A percentile compares a stretch with the other conserved stretches of the same genome.
phyloP scores from a whole-genome alignment of 2,888 invertebrate genomes.

The Clepsis dumicolana region DNA sequence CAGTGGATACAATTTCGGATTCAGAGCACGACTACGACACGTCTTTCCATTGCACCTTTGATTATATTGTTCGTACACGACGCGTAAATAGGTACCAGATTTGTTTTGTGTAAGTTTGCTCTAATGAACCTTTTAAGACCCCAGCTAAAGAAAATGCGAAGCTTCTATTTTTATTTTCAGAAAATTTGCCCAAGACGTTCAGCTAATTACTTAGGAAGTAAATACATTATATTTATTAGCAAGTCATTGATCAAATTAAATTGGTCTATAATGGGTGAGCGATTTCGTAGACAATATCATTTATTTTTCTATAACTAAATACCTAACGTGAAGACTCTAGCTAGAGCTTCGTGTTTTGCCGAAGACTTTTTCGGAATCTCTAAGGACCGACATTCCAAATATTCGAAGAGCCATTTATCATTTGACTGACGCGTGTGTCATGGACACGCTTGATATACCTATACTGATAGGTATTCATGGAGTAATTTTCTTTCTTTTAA shows the following conservation, averaged over 20 bases:
- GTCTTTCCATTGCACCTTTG: slow-evolving; percentile 25
- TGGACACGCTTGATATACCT: slow-evolving; percentile 16
- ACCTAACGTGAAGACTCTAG: neutral
- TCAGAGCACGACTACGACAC: slow-evolving; percentile 30
- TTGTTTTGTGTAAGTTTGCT: neutral
- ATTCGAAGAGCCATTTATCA: slow-evolving; percentile 30
- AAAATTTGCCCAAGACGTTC: neutral
- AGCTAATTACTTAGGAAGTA: neutral
- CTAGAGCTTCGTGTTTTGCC: slow-evolving; percentile 8
- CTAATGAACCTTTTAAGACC: neutral
- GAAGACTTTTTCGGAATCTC: slow-evolving; percentile 22
- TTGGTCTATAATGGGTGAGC: neutral
- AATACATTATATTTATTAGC: slow-evolving; percentile 4
- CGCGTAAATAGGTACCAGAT: neutral
- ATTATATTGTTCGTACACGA: slow-evolving; percentile 28
- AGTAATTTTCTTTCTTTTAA: neutral
- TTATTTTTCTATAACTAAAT: neutral
- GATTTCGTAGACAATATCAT: neutral
- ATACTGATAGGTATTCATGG: neutral
- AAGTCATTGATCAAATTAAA: slow-evolving; percentile 6
- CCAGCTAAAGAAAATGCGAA: neutral
- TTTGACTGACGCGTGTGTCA: slow-evolving; percentile 26
- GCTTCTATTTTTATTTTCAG: neutral
- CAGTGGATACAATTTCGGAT: slow-evolving; percentile 30
- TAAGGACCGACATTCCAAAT: slow-evolving; percentile 16